These are phyloP conservation scores for Drosophila takahashii DNA, from an alignment of 1,140 invertebrate species.

Conservation along the genomic window DNA sequence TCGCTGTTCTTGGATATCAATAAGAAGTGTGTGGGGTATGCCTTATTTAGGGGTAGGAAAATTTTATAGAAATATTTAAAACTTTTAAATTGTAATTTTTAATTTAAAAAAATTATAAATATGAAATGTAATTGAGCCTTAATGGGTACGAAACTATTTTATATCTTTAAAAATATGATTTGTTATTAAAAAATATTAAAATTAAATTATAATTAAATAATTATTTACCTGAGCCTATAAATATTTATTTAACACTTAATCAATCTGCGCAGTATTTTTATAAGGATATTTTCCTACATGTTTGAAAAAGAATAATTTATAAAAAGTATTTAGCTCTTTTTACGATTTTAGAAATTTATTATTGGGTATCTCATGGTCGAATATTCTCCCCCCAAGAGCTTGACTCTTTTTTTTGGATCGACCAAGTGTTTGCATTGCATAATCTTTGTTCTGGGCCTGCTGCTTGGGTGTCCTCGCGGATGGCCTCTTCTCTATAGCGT, in stretches of 20 bases:
- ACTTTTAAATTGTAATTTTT: not conserved
- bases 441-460: conserved; percentile 65
- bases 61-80: not conserved
- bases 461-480: conserved; percentile 75
- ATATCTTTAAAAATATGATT: not conserved
- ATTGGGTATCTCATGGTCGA: not conserved
- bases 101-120: too few species aligned
- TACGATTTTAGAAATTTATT: not conserved
- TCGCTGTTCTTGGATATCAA: not conserved
- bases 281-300: too few species aligned
- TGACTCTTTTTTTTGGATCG: conserved; percentile 10
- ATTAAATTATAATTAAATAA: too few species aligned
- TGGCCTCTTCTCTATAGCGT: conserved; percentile 58
- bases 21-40: conserved; percentile 12
- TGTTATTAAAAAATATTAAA: too few species aligned
- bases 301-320: too few species aligned
- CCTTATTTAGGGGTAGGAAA: not conserved
- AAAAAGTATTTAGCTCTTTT: too few species aligned
- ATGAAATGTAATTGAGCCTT: too few species aligned
- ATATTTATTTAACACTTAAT: too few species aligned
- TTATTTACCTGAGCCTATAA: too few species aligned
- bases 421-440: conserved; percentile 81
- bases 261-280: too few species aligned
- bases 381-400: not conserved
- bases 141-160: too few species aligned